Conservation (phyloP, 2,113 vertebrate genomes). For the Cygnus atratus region DNA sequence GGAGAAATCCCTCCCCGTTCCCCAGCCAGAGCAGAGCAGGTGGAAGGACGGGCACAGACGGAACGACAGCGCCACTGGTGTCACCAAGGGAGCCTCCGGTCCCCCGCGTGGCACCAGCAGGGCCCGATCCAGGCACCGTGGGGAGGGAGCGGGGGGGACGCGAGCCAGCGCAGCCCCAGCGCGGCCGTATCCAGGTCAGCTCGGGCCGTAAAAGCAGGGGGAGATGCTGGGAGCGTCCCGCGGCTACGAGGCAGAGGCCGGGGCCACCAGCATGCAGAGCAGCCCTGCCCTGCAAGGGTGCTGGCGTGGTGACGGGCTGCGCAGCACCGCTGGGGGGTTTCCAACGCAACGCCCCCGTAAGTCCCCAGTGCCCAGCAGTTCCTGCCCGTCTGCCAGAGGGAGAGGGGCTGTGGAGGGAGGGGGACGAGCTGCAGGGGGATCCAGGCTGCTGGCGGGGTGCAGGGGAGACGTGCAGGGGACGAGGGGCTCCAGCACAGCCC, state of each 20-base stretch:
- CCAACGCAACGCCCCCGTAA: not conserved
- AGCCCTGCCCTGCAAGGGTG: not conserved
- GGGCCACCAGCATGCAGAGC: not conserved
- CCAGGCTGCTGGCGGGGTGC: too few relatives aligned
- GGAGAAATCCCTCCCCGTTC: not conserved
- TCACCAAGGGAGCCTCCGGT: not conserved
- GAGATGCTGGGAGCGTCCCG: not conserved
- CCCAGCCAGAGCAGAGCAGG: not conserved
- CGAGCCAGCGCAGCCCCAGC: not conserved
- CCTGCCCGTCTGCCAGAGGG: not conserved
- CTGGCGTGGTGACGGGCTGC: not conserved
- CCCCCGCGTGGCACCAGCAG: not conserved
- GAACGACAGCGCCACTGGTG: not conserved
- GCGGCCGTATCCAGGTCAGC: not conserved
- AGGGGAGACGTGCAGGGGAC: not conserved
- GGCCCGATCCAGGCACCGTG: accelerated
- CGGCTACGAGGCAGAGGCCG: accelerated
- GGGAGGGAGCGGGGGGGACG: not conserved
- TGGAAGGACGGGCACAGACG: not conserved
- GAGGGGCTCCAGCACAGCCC: not conserved
- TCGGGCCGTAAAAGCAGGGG: not conserved
- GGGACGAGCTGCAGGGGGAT: not conserved
- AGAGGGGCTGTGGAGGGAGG: not conserved
- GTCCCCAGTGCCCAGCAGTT: not conserved
- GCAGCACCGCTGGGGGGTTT: not conserved